Percentiles rank a stretch among this genome's conserved stretches.
phyloP scores from a whole-genome alignment of 2,113 vertebrate genomes.

The Hylia prasina region DNA sequence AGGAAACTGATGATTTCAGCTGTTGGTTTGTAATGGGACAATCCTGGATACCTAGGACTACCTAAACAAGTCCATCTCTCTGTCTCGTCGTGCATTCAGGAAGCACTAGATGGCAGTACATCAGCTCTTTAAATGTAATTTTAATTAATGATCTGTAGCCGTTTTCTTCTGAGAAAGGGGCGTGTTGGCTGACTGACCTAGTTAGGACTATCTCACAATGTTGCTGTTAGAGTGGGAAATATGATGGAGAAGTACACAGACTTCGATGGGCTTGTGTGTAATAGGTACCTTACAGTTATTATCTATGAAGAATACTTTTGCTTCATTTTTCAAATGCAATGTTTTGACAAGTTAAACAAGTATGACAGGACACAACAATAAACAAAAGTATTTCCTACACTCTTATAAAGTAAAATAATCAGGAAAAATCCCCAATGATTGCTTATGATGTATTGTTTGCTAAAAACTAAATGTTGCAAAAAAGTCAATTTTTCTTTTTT shows the following conservation, averaged over 20 bases:
- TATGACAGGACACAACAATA: neutral
- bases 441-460: neutral
- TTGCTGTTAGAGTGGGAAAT: neutral
- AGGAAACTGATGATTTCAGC: neutral
- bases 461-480: neutral
- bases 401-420: neutral
- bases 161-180: neutral
- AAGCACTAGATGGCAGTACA: constrained; percentile 37
- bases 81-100: neutral
- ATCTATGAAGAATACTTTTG: neutral
- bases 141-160: neutral
- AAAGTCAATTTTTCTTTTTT: accelerated
- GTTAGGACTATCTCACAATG: neutral
- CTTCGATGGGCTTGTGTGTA: neutral
- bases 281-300: neutral
- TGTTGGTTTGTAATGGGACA: neutral
- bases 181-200: neutral
- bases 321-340: neutral
- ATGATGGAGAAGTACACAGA: neutral
- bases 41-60: neutral
- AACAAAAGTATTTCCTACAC: neutral
- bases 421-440: neutral
- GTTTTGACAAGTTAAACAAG: neutral
- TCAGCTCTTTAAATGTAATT: neutral
- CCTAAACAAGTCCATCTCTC: neutral